phyloP scores from a whole-genome alignment of 2,888 invertebrate genomes.

The Mythimna vitellina region DNA sequence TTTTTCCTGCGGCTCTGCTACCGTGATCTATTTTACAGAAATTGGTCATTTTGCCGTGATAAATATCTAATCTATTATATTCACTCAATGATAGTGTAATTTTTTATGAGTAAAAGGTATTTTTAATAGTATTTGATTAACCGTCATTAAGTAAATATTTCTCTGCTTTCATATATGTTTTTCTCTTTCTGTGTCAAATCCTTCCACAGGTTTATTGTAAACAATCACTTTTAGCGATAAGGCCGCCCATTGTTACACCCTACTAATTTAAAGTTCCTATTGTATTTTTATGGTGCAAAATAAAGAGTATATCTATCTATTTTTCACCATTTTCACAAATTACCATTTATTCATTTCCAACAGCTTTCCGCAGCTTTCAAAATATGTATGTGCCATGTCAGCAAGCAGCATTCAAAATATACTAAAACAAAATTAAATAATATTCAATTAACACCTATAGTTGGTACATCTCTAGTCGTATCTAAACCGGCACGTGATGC shows the following conservation, averaged over 20 bases:
- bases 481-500: conserved; percentile 54
- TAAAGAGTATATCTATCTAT: no score
- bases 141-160: no score
- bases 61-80: no score
- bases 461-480: conserved; percentile 71
- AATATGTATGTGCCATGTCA: background rate
- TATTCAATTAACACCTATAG: conserved; percentile 53
- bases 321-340: background rate
- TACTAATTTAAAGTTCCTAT: no score
- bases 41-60: no score
- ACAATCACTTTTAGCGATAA: no score
- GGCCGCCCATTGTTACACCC: no score
- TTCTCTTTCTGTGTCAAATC: background rate
- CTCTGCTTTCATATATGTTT: no score
- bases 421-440: background rate
- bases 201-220: no score
- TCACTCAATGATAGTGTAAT: background rate
- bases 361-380: background rate
- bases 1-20: background rate
- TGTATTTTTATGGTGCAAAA: no score
- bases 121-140: no score
- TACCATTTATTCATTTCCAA: background rate
- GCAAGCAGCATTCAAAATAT: background rate
- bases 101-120: background rate
- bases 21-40: no score